Evolutionary conservation across 2,113 vertebrate species (phyloP).

Genomic region (Antennarius striatus): DNA sequence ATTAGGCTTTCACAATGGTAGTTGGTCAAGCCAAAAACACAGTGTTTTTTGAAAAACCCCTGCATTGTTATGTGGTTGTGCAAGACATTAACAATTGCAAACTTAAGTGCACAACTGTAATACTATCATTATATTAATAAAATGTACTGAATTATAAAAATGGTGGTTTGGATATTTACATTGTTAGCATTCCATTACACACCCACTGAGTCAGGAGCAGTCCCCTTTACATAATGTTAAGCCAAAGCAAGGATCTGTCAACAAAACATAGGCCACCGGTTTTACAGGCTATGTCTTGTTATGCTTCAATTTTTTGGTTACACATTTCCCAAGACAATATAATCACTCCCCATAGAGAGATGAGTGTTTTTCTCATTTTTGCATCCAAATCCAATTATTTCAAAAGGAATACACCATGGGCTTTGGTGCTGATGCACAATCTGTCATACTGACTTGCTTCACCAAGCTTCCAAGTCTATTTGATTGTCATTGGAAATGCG

Average conservation of each 20-base stretch:
- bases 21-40: background rate
- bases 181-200: conserved; percentile 57
- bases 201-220: conserved; percentile 15
- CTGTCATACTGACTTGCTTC: background rate
- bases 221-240: background rate
- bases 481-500: no score
- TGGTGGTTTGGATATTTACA: conserved; percentile 20
- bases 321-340: background rate
- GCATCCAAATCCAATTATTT: background rate
- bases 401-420: background rate
- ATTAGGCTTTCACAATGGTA: background rate
- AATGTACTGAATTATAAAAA: background rate
- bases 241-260: conserved; percentile 23
- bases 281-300: conserved; percentile 15
- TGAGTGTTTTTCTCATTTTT: background rate
- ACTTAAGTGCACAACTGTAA: background rate
- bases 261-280: conserved; percentile 3
- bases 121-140: background rate
- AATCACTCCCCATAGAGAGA: background rate
- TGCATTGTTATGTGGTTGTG: background rate
- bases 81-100: background rate
- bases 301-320: background rate
- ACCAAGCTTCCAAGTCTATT: no score
- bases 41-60: background rate
- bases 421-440: background rate